Base-by-base conservation (phyloP, 2,113 vertebrate genomes). In the Sinocyclocheilus maitianheensis region DNA sequence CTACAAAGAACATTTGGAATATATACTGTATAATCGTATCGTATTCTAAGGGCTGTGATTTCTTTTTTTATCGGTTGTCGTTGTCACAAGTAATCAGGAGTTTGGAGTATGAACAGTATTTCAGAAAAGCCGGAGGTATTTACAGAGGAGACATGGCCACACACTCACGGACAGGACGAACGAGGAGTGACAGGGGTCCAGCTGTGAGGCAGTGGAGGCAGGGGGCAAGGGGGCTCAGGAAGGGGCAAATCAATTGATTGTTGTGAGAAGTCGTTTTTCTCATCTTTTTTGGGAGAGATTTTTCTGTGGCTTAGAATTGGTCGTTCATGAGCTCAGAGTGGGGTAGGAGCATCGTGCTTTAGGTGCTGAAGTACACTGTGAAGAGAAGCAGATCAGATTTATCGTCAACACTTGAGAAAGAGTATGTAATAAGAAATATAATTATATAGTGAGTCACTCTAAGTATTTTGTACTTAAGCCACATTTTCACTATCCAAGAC, bases 341-440 rank as follows among this genome's bases (percentile, higher is more conserved):
- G 92, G 93, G 94, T 93, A 93, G 93, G 93, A 93, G 83, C 84
- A 76, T 89, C 80, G 90, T 88, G 89, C 91, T 93, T 95, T 96
- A 96, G 94, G 94, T 95, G 92, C 95, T 96, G 94, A 96, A 96
- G 92, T 96, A 96, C 90, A 96, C 95, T 96, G 93, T 53, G 34
- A 83, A 90, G 13, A 90, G 82, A 91, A 72, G 51, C 48, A 83
- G 20, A 83, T 40, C 10, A 48, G 46, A 12, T 48, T 48, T 48
- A 48, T 48, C 0, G 20, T 81, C 24, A 81, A 48, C 14, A 51
- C 4, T 26, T 30, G 75, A 48, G 37, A 81, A 58, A 43, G 18
- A 71, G 16, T 40, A 40, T 2, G 26, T 30, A 37, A 48, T 12
- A 48, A 12, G 10, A 48, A 48, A 48, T 3, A 48, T 12, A 48